Percentiles rank a stretch among this genome's conserved stretches.
phyloP scores from a whole-genome alignment of 2,888 invertebrate genomes.

The Clitarchus hookeri region DNA sequence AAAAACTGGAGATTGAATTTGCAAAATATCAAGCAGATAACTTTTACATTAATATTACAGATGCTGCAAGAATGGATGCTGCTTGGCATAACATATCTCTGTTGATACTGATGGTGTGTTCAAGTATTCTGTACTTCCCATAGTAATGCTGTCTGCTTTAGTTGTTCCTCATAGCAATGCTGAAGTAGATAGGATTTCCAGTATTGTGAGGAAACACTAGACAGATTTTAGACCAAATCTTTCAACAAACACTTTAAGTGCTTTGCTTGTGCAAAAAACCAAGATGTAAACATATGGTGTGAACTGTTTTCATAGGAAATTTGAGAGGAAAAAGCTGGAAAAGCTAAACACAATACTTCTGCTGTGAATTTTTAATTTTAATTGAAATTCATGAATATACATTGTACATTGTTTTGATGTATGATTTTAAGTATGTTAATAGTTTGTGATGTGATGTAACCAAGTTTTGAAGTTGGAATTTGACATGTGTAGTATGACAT shows the following conservation, averaged over 20 bases:
- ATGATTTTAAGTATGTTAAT: too few relatives aligned
- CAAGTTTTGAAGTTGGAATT: too few relatives aligned
- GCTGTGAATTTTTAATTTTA: background rate
- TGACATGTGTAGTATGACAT: too few relatives aligned
- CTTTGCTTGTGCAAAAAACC: background rate
- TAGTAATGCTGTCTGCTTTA: background rate
- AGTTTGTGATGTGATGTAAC: too few relatives aligned
- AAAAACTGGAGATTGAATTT: background rate
- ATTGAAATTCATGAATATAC: too few relatives aligned
- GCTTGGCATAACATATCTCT: background rate
- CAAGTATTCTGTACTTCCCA: background rate
- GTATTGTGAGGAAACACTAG: background rate
- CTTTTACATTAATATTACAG: background rate
- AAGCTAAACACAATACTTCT: background rate
- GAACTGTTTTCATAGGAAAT: background rate
- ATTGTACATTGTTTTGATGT: too few relatives aligned
- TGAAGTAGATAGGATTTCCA: background rate
- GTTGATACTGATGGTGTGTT: background rate
- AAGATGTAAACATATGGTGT: background rate
- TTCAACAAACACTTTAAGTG: background rate
- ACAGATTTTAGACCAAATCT: background rate
- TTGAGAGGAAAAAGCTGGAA: background rate
- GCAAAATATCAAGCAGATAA: background rate
- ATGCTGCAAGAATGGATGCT: background rate
- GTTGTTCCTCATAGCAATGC: slow-evolving; percentile 1